Evolutionary conservation across 1,140 invertebrate genomes (phyloP), one percentile per base, ranked within the genome.

Genomic region (Aradophagus sp.): DNA sequence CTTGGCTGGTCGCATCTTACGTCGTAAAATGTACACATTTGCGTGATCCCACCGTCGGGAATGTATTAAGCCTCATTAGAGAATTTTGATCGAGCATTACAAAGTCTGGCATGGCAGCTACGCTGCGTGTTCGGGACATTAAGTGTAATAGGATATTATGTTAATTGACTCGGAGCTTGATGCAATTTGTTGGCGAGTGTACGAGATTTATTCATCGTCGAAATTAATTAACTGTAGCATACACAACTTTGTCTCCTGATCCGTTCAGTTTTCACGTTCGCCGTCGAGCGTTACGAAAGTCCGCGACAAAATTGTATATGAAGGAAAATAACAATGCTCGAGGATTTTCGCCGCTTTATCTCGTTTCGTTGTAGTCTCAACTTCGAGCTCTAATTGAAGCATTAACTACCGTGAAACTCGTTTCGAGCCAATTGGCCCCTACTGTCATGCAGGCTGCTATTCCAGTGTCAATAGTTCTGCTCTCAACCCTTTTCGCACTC

Each of bases 21-120:
- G 23, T 55, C 4, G n/a, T 8, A 45, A 27, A 12, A 34, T 32
- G 14, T 11, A 14, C 13, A 23, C 17, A 23, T 34, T 63, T 47
- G 16, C n/a, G 26, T 32, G 20, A 47, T 38, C 39, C 45, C 17
- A 63, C 59, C 41, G 2, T 13, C 17, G 47, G 59, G 59, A 63
- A 53, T 63, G 44, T 63, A 53, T 63, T 53, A 63, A 45, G 48
- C 48, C 32, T 47, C 48, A 53, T 63, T 63, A 53, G 39, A 53
- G 48, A 45, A 63, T 63, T 63, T 63, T 53, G 59, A 63, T 63
- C 41, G 19, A 45, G 13, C 31, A 53, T 62, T 62, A 52, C 39
- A 29, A 52, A 34, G 26, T 35, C 29, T 36, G 31, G 34, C 26
- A 12, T 26, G 44, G 14, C 19, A 35, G 19, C 14, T 15, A 44